Conservation (phyloP, 2,113 vertebrate species). For the Gracilinanus agilis region DNA sequence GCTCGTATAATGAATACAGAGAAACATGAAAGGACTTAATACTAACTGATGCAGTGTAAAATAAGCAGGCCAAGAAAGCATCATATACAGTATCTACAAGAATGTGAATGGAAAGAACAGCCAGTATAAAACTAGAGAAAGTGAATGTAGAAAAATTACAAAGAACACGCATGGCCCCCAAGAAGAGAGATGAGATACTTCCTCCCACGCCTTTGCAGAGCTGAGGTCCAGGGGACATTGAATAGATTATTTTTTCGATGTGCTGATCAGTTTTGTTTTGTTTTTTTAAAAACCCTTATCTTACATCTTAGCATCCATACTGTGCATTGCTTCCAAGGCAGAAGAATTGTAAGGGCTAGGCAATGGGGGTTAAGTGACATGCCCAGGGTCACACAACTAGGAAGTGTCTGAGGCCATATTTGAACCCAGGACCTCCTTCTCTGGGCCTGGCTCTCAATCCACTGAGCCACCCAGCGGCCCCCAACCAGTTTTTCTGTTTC, state of each 20-base stretch:
- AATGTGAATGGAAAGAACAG: neutral
- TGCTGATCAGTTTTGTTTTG: neutral
- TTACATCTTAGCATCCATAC: too few relatives aligned
- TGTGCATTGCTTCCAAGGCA: too few relatives aligned
- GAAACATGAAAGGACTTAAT: neutral
- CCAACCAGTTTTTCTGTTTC: neutral
- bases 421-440: too few relatives aligned
- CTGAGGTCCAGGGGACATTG: neutral
- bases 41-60: neutral
- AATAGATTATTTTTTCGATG: neutral
- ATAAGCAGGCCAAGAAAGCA: neutral
- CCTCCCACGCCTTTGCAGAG: neutral
- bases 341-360: too few relatives aligned
- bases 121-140: neutral
- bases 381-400: too few relatives aligned
- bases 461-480: too few relatives aligned
- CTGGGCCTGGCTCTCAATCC: too few relatives aligned
- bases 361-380: too few relatives aligned
- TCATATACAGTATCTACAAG: neutral
- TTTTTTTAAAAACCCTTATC: too few relatives aligned
- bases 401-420: too few relatives aligned
- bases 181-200: neutral
- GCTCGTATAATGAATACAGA: neutral
- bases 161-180: neutral
- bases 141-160: neutral